phyloP scores from a whole-genome alignment of 2,888 invertebrate genomes.

The Ichneumoninae sp. region DNA sequence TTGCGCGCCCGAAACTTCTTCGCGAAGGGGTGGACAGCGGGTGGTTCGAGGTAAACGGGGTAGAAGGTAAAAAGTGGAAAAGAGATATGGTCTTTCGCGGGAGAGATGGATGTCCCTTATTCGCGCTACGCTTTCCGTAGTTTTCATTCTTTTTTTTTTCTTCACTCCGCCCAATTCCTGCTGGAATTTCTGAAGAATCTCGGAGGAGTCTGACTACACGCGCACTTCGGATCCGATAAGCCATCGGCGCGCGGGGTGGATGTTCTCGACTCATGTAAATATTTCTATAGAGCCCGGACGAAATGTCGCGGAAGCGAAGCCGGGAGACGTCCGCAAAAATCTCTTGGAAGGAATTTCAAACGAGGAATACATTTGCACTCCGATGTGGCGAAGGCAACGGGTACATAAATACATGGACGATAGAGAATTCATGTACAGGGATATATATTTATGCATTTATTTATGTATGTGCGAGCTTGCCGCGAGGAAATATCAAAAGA shows the following conservation, averaged over 20 bases:
- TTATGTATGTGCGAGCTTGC: constrained; percentile 4
- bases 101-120: constrained; percentile 79
- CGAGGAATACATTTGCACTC: constrained; percentile 46
- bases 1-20: constrained; percentile 67
- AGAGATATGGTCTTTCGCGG: constrained; percentile 76
- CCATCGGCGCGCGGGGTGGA: constrained; percentile 2
- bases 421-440: not conserved
- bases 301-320: constrained; percentile 27
- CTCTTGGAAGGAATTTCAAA: constrained; percentile 46
- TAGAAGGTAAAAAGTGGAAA: constrained; percentile 60
- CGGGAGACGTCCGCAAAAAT: constrained; percentile 39
- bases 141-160: constrained; percentile 8
- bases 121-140: constrained; percentile 56
- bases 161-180: constrained; percentile 47
- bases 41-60: constrained; percentile 32
- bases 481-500: constrained; percentile 20
- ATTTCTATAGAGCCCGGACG: constrained; percentile 20
- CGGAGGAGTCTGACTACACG: not conserved
- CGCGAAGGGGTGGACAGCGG: constrained; percentile 1
- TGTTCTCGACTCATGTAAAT: constrained; percentile 21
- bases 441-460: not conserved
- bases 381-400: constrained; percentile 34
- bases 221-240: constrained; percentile 24
- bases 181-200: constrained; percentile 51
- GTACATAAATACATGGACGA: constrained; percentile 38